Base-by-base conservation (phyloP, 2,797 vertebrate species). In the Cygnus olor region DNA sequence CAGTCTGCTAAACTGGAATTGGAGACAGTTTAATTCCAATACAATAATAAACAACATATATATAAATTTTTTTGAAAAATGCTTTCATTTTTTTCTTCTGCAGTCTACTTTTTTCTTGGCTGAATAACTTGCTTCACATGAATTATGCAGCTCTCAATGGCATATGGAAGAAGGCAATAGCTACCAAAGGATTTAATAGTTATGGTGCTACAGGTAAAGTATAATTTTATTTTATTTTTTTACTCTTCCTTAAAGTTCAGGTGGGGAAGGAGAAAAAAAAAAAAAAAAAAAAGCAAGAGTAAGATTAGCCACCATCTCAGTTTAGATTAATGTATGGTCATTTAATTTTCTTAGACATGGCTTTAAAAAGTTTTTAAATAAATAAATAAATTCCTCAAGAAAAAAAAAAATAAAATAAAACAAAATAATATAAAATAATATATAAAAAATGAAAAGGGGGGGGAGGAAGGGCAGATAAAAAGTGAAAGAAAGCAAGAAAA, bases 101-200 rank as follows among this genome's bases (percentile, higher is more conserved):
- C 87, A 95, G 57, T 51, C 73, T 68, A 80, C 68, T 60, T 92
- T 72, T 49, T 83, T 64, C 80, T 81, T 86, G 40, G 22, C 79
- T 89, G 80, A 96, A 90, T 94, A 88, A 73, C 81, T 84, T 83
- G 57, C 38, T 92, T 70, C 51, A 58, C 42, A 74, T 92, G 87
- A 97, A 95, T 95, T 96, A 97, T 69, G 90, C 80, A 96, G 58
- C 66, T 89, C 64, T 90, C 72, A 76, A 10, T 91, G 91, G 72
- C 85, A 94, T 65, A 93, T 36, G 56, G 77, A 91, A 96, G 61
- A 36, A 89, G 44, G 57, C 70, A 94, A 88, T 63, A 88, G 9
- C 51, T 83, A 86, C 36, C 80, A 89, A 83, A 97, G 61, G 38
- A 94, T 88, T 96, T 94, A 95, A 85, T 88, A 73, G 42, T 82